Evolutionary conservation across 23 tunicate genomes (phyloP), one percentile per base, ranked within the genome.

Genomic region (Styela plicata): DNA sequence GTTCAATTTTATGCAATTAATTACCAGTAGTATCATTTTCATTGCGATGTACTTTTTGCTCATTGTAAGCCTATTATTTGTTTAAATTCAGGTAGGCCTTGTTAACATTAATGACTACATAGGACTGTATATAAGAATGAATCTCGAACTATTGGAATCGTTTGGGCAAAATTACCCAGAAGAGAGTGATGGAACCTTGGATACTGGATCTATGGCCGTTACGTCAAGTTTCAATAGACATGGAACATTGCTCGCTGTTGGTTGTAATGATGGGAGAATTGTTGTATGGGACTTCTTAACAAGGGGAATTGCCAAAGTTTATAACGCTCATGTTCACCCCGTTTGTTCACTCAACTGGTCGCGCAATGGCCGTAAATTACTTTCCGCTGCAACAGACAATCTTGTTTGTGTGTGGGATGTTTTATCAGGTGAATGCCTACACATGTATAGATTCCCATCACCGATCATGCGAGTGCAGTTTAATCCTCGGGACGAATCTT

Each of bases 121-220:
- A n/a, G n/a, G n/a, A n/a, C n/a, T n/a, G n/a, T n/a, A n/a, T n/a
- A n/a, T n/a, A n/a, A 66, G 18, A 75, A 83, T 83, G 87, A 83
- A 83, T 57, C 69, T 83, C 26, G 87, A 83, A 36, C 73, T 81
- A 32, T 25, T 69, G 29, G 99, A 91, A 85, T 86, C 97, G 31
- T 91, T 91, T 76, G 99, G 99, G 65, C 99, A 96, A 36, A 96
- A 96, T 70, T 94, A 94, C 73, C 99, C 99, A 31, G 99, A 96
- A 82, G 94, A 96, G 79, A 74, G 89, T 31, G 99, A 96, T 87
- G 99, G 99, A 20, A 85, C 87, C 27, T 78, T 96, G 21, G 99
- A 96, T 78, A 91, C 94, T 10, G 92, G 97, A 0, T 91, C 97
- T 20, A 86, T 87, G 89, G 97, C 99, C 10, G 90, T 96, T 1